Percentiles rank a stretch among this genome's conserved stretches.
These are phyloP conservation scores for Patagioenas fasciata DNA, from an alignment of 2,113 vertebrate species.

Conservation along the genomic window DNA sequence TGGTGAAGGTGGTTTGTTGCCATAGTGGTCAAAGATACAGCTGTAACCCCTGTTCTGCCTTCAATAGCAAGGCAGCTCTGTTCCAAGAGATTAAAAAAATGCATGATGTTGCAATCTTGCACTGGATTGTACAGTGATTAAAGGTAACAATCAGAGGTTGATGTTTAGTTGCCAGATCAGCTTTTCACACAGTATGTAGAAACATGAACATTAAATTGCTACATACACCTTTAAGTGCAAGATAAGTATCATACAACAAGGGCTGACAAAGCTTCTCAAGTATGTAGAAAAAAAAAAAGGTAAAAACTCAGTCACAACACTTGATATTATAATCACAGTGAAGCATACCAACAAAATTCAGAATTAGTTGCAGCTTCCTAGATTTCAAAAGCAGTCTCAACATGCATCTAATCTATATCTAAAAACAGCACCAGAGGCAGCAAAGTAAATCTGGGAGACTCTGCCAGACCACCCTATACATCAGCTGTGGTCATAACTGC, in stretches of 20 bases:
- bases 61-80: neutral
- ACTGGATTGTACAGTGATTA: neutral
- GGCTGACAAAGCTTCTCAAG: neutral
- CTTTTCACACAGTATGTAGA: neutral
- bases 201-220: neutral
- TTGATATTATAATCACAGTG: neutral
- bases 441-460: neutral
- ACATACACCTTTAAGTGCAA: neutral
- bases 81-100: neutral
- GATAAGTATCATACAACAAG: neutral
- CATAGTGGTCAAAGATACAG: neutral
- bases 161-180: neutral
- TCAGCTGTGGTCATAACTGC: neutral
- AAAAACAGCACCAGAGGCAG: neutral
- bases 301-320: neutral
- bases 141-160: neutral
- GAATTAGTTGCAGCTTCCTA: neutral
- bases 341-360: neutral
- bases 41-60: neutral
- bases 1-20: neutral
- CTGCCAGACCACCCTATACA: neutral
- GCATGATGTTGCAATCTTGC: neutral
- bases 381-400: neutral
- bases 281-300: rapidly evolving
- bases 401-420: neutral